Percentiles rank a stretch among this genome's conserved stretches.
Evolutionary conservation across 2,797 vertebrate species (phyloP).

Genomic region (Peromyscus aztecus): DNA sequence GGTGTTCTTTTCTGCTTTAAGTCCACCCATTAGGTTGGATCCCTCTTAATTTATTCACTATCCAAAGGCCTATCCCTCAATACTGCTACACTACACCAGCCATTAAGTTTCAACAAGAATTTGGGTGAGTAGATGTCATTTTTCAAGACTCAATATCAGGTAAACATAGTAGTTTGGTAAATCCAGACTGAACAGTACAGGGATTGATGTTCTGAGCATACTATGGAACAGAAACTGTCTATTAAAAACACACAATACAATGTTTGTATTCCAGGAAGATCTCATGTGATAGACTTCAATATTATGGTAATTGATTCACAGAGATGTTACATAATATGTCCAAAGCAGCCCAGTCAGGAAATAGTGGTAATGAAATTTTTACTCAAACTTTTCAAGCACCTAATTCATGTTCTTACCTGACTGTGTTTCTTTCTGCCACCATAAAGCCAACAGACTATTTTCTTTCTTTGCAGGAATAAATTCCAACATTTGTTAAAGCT

Average conservation of each 20-base stretch:
- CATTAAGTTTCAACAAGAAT: background rate
- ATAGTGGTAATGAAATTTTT: background rate
- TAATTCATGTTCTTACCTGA: background rate
- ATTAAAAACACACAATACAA: background rate
- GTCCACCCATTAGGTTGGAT: background rate
- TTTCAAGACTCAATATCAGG: background rate
- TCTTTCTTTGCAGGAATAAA: background rate
- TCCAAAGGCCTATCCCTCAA: too few relatives aligned
- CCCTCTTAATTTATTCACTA: background rate
- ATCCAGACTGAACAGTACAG: background rate
- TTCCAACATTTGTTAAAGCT: background rate
- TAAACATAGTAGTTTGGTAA: background rate
- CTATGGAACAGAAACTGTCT: background rate
- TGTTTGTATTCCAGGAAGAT: background rate
- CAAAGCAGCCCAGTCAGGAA: background rate
- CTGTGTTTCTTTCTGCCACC: background rate
- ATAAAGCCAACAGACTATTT: accelerated
- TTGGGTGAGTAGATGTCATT: background rate
- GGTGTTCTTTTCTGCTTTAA: background rate
- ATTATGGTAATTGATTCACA: background rate
- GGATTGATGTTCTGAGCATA: background rate
- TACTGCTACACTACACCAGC: background rate
- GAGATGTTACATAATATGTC: background rate
- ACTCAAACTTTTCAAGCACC: background rate
- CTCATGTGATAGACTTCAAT: background rate